Conservation (phyloP, 1,140 invertebrate species). For the Pseudomyrmex dendroicus region DNA sequence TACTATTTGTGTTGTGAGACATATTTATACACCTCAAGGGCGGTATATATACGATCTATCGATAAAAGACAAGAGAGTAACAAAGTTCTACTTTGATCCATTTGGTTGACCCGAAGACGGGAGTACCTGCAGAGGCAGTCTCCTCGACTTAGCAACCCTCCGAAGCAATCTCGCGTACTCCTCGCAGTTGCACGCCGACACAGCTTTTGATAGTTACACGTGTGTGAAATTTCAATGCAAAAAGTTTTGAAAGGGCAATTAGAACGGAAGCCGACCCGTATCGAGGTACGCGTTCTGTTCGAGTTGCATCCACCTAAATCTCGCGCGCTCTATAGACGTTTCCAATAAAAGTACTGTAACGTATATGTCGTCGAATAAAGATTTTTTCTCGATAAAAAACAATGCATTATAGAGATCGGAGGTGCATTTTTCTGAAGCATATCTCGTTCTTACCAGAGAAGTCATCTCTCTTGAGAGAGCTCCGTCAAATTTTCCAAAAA, state of each 20-base stretch:
- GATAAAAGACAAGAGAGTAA: constrained; percentile 44
- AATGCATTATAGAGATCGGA: neutral
- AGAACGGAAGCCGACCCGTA: constrained; percentile 58
- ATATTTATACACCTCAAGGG: constrained; percentile 45
- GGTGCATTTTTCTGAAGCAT: neutral
- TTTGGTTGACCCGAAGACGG: constrained; percentile 47
- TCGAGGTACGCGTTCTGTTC: neutral
- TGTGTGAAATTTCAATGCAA: constrained; percentile 64
- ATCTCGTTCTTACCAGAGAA: neutral
- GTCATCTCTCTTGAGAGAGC: too few relatives aligned
- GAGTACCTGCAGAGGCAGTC: constrained; percentile 28
- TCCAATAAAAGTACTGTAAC: constrained; percentile 25
- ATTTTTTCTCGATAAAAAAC: neutral
- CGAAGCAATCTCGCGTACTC: constrained; percentile 50
- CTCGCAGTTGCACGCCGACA: constrained; percentile 28
- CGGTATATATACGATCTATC: neutral
- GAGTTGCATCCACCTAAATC: constrained; percentile 27
- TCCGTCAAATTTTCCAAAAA: too few relatives aligned
- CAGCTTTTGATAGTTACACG: constrained; percentile 55
- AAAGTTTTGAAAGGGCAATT: constrained; percentile 69
- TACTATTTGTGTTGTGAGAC: constrained; percentile 26
- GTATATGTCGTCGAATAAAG: neutral
- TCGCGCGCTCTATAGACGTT: neutral
- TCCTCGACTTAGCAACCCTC: constrained; percentile 51
- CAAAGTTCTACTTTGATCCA: constrained; percentile 54